A percentile compares a stretch with the other conserved stretches of the same genome.
phyloP scores from a whole-genome alignment of 2,113 vertebrate genomes.

The Thymallus thymallus region DNA sequence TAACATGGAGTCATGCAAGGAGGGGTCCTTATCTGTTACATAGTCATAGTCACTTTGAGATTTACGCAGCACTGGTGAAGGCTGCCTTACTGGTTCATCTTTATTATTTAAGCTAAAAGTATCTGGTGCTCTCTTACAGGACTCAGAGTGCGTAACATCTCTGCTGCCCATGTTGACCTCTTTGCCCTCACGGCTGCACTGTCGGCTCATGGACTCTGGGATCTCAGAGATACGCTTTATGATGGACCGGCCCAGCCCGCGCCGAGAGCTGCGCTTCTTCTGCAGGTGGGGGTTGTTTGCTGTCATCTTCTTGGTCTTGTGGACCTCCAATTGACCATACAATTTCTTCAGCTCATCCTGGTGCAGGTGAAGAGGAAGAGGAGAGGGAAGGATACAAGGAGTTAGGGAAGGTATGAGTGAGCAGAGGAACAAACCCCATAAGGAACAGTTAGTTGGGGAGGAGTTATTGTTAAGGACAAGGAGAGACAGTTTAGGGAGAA shows the following conservation, averaged over 20 bases:
- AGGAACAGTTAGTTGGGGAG: constrained; percentile 44
- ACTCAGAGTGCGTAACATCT: constrained; percentile 57
- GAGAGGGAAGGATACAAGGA: constrained; percentile 19
- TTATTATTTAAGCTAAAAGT: constrained; percentile 53
- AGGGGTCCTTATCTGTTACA: constrained; percentile 57
- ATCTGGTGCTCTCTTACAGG: constrained; percentile 62
- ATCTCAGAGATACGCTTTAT: constrained; percentile 75
- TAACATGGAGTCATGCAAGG: constrained; percentile 61
- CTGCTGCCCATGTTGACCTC: constrained; percentile 64
- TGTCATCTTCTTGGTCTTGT: constrained; percentile 87
- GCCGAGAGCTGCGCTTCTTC: constrained; percentile 81
- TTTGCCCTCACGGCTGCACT: constrained; percentile 75
- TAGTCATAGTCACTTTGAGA: constrained; percentile 76
- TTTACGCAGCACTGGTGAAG: constrained; percentile 59
- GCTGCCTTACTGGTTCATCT: constrained; percentile 63
- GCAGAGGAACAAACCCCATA: constrained; percentile 43
- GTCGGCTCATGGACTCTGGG: constrained; percentile 77
- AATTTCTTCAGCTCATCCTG: constrained; percentile 96
- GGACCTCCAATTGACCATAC: constrained; percentile 87
- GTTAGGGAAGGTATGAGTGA: constrained; percentile 7
- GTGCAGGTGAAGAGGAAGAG: constrained; percentile 35
- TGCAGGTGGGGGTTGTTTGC: constrained; percentile 89
- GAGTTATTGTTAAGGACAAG: constrained; percentile 23
- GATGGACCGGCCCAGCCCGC: constrained; percentile 77
- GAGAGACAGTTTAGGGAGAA: constrained; percentile 21